phyloP scores from a whole-genome alignment of 2,888 invertebrate genomes.

The Incurvaria masculella region DNA sequence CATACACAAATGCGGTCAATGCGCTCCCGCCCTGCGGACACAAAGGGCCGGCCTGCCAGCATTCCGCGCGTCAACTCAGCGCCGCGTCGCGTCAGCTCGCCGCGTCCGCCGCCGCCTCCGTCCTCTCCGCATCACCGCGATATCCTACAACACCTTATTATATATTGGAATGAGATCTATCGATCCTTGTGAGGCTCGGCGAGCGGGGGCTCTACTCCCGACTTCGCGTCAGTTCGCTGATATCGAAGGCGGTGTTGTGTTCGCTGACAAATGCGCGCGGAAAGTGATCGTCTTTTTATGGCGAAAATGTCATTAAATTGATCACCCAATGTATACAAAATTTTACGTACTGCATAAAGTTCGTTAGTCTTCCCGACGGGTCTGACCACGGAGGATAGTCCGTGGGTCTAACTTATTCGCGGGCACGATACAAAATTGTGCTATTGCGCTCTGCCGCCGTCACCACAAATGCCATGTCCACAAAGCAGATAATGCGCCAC shows the following conservation, averaged over 20 bases:
- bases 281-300: slow-evolving; percentile 54
- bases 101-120: slow-evolving; percentile 19
- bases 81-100: slow-evolving; percentile 23
- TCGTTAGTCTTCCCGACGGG: no score
- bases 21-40: slow-evolving; percentile 18
- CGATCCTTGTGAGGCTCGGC: slow-evolving; percentile 53
- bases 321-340: no score
- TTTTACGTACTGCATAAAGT: no score
- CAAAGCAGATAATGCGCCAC: no score
- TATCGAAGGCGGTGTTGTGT: no score
- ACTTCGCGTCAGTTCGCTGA: no score
- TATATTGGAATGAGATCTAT: slow-evolving; percentile 56
- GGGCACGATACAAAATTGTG: no score
- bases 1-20: slow-evolving; percentile 41
- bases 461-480: no score
- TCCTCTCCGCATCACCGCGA: slow-evolving; percentile 21
- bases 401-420: no score
- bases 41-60: slow-evolving; percentile 21
- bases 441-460: no score
- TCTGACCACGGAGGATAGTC: no score
- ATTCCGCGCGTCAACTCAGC: slow-evolving; percentile 13
- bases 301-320: no score
- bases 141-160: slow-evolving; percentile 57
- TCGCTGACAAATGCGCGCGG: slow-evolving; percentile 42
- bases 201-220: slow-evolving; percentile 23